phyloP scores from a whole-genome alignment of 2,797 vertebrate genomes.

The Lophius americanus region DNA sequence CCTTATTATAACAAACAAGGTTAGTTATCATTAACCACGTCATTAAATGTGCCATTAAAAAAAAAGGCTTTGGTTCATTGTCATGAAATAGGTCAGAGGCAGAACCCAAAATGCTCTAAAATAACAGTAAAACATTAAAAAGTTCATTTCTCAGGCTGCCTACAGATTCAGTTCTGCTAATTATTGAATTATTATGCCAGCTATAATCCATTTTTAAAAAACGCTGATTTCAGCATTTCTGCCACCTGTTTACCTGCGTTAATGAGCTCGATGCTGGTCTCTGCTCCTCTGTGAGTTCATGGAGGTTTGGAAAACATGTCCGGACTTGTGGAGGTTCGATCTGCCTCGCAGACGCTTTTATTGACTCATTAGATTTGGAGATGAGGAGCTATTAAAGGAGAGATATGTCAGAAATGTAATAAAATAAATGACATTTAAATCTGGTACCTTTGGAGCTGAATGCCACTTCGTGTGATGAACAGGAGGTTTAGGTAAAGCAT shows the following conservation, averaged over 20 bases:
- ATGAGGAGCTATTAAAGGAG: slow-evolving; percentile 19
- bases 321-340: slow-evolving; percentile 40
- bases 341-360: slow-evolving; percentile 40
- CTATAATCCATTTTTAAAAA: slow-evolving; percentile 5
- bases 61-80: no score
- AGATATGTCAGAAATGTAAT: not conserved
- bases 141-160: not conserved
- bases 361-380: slow-evolving; percentile 53
- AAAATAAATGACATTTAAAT: not conserved
- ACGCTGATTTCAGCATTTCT: slow-evolving; percentile 7
- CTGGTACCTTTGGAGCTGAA: not conserved
- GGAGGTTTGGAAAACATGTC: slow-evolving; percentile 38
- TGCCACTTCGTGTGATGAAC: not conserved
- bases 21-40: no score
- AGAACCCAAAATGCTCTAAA: not conserved
- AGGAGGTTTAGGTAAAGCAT: not conserved
- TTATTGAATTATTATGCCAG: slow-evolving; percentile 10
- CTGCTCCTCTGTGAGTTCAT: slow-evolving; percentile 19
- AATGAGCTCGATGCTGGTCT: slow-evolving; percentile 15
- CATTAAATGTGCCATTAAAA: no score
- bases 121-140: not conserved
- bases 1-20: no score
- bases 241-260: slow-evolving; percentile 52
- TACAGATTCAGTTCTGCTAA: slow-evolving; percentile 6
- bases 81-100: no score